Percentiles rank a stretch among this genome's conserved stretches.
Evolutionary conservation across 2,888 invertebrate genomes (phyloP).

Genomic region (Andrena praecox): DNA sequence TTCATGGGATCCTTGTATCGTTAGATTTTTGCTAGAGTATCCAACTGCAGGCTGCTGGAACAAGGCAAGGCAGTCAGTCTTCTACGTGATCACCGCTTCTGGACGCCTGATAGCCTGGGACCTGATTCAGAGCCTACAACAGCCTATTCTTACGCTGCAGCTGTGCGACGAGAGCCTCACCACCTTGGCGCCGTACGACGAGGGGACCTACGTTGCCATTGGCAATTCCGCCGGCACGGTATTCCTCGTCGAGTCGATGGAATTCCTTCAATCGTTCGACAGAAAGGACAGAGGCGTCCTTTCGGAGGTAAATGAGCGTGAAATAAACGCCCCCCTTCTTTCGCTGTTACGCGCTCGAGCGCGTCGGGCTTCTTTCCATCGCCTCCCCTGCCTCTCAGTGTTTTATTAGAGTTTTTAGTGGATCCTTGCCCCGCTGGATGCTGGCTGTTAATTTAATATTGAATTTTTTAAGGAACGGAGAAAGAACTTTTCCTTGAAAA

Average conservation of each 20-base stretch:
- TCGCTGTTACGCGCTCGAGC: background rate
- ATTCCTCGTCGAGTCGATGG: slow-evolving; percentile 92
- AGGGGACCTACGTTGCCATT: slow-evolving; percentile 89
- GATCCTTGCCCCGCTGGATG: background rate
- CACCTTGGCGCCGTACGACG: slow-evolving; percentile 89
- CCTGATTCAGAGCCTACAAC: slow-evolving; percentile 92
- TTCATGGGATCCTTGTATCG: background rate
- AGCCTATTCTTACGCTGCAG: slow-evolving; percentile 91
- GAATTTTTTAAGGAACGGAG: too few species aligned
- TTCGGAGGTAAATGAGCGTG: slow-evolving; percentile 88
- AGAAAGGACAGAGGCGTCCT: slow-evolving; percentile 92
- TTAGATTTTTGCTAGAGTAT: slow-evolving; percentile 25
- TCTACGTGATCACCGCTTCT: slow-evolving; percentile 93
- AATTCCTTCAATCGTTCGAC: slow-evolving; percentile 90
- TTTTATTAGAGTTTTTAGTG: background rate
- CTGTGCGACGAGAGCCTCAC: slow-evolving; percentile 89
- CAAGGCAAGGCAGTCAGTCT: slow-evolving; percentile 91
- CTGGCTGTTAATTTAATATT: too few species aligned
- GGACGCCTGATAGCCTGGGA: slow-evolving; percentile 97
- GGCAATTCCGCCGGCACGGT: slow-evolving; percentile 92
- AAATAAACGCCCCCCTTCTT: background rate
- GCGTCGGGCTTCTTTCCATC: background rate
- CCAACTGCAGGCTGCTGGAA: slow-evolving; percentile 87
- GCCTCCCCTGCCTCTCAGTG: background rate
- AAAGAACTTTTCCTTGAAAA: too few species aligned